Base-by-base conservation (phyloP, 2,797 vertebrate species). In the Eulemur mongoz region DNA sequence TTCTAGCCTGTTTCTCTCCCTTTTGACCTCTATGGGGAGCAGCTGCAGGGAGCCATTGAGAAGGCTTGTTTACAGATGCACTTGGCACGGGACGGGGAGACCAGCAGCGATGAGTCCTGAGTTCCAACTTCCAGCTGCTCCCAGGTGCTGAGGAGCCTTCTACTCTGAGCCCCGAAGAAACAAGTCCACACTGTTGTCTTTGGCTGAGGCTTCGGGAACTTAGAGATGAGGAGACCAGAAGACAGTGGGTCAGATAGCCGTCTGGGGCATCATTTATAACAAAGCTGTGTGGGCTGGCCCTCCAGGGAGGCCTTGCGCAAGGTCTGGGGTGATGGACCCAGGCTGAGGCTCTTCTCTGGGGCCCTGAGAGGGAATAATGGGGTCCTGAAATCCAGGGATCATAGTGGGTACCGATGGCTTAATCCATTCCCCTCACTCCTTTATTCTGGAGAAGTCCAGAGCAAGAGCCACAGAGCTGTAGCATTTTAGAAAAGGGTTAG, bases 21-120 rank as follows among this genome's bases (percentile, higher is more conserved):
- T 97, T 97, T 96, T 94, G 96, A 91, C 82, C 89, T 75, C 61
- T 97, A 86, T 94, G 95, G 95, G 85, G 94, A 98, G 96, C 96
- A 97, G 93, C 97, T 72, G 1, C 14, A 88, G 67, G 25, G 93
- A 95, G 38, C 94, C 52, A 70, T n/a, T 92, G 76, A 88, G 97
- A 90, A 93, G 87, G 76, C 95, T 97, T 98, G 98, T 98, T 98
- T 98, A 97, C 92, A 98, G 93, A 98, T 95, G 95, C 48, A 85
- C 96, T 98, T 97, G 97, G 97, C 97, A 88, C 1, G 1, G 93
- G 87, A 93, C 92, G 90, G 95, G 7, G 84, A 97, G 97, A 54
- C 95, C 67, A 96, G 75, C 98, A 89, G 81, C 13, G 70, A 92
- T 76, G 93, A 78, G 72, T 12, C 72, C 96, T 75, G 89, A 91